These are phyloP conservation scores for Aptenodytes patagonicus DNA, from an alignment of 2,113 vertebrate species.

Conservation along the genomic window DNA sequence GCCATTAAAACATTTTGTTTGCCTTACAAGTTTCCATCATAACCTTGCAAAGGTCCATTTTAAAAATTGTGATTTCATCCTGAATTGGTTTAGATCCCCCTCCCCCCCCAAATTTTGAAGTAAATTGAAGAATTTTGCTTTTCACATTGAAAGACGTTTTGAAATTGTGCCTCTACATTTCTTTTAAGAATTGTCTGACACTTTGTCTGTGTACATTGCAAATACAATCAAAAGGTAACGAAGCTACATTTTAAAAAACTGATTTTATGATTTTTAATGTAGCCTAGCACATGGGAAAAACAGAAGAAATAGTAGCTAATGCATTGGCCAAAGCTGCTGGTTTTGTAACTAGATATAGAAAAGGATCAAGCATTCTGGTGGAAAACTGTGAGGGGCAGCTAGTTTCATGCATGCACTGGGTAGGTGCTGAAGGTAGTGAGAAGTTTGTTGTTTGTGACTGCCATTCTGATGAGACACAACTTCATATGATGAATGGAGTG, in stretches of 20 bases:
- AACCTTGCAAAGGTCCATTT: accelerated
- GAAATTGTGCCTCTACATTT: not conserved
- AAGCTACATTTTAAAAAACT: not conserved
- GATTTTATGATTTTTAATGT: not conserved
- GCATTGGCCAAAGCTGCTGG: not conserved
- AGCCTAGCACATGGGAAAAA: not conserved
- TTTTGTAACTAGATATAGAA: not conserved
- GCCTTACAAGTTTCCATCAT: accelerated
- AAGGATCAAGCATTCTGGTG: not conserved
- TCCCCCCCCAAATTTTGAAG: not conserved
- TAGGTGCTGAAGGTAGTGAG: not conserved
- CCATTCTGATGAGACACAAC: accelerated
- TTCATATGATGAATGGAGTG: accelerated
- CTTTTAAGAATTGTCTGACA: not conserved
- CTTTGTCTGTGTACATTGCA: accelerated
- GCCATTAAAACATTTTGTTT: accelerated
- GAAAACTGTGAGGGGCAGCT: not conserved
- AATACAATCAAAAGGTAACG: not conserved
- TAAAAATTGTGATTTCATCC: not conserved
- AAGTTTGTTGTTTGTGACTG: accelerated
- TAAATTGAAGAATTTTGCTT: not conserved
- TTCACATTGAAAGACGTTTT: not conserved
- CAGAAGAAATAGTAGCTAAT: not conserved
- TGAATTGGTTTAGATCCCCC: not conserved
- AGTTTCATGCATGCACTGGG: accelerated